phyloP scores from a whole-genome alignment of 2,888 invertebrate species.

The Cartodere bifasciata region DNA sequence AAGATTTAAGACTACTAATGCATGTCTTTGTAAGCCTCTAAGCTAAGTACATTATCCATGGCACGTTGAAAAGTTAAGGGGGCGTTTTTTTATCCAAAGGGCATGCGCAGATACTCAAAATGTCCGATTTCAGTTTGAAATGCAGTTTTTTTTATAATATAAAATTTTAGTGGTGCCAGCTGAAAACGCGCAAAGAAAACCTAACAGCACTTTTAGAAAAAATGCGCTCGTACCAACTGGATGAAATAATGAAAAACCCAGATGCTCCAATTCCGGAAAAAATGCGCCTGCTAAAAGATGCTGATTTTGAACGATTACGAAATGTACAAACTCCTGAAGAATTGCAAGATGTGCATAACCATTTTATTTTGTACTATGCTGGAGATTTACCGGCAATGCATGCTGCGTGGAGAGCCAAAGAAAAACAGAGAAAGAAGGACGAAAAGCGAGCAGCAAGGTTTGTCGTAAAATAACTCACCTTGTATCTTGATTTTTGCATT shows the following conservation, averaged over 20 bases:
- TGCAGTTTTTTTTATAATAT: no score
- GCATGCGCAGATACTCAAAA: no score
- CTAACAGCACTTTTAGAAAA: slow-evolving; percentile 72
- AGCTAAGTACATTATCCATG: no score
- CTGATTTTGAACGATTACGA: slow-evolving; percentile 68
- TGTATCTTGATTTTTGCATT: not conserved
- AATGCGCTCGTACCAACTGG: slow-evolving; percentile 84
- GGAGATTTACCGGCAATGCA: slow-evolving; percentile 76
- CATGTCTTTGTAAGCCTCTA: no score
- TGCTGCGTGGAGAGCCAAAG: slow-evolving; percentile 53
- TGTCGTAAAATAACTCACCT: not conserved
- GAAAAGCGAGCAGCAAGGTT: slow-evolving; percentile 34
- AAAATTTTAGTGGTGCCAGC: slow-evolving; percentile 66
- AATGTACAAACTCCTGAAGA: slow-evolving; percentile 79
- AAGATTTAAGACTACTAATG: slow-evolving; percentile 14
- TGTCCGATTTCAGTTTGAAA: no score
- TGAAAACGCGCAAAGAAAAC: slow-evolving; percentile 73
- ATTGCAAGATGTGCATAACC: slow-evolving; percentile 82
- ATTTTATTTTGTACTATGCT: slow-evolving; percentile 87
- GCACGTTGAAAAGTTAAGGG: no score
- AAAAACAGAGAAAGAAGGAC: slow-evolving; percentile 47
- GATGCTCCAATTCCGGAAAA: slow-evolving; percentile 77
- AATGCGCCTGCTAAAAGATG: slow-evolving; percentile 69
- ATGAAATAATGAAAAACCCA: slow-evolving; percentile 65
- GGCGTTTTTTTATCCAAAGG: no score